These are phyloP conservation scores for Andrena hattorfiana DNA, from an alignment of 2,888 invertebrate genomes.

Conservation along the genomic window DNA sequence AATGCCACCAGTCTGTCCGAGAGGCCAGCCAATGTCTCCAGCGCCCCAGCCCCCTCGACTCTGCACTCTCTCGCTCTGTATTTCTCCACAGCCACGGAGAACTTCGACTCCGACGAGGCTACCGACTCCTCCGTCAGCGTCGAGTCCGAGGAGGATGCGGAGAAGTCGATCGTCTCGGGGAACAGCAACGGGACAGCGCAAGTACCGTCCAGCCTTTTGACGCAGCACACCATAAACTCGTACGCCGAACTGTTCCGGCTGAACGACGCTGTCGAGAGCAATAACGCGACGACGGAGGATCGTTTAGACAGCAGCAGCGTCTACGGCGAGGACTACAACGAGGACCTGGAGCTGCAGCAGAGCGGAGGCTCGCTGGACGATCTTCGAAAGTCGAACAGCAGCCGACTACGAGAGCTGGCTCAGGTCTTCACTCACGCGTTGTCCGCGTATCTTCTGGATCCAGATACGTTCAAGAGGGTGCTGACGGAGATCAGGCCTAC, in stretches of 20 bases:
- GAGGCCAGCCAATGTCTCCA: constrained; percentile 85
- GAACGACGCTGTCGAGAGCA: constrained; percentile 79
- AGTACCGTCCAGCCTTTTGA: constrained; percentile 88
- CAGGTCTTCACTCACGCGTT: constrained; percentile 94
- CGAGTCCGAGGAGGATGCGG: constrained; percentile 39
- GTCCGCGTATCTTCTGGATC: constrained; percentile 93
- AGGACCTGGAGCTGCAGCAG: constrained; percentile 87
- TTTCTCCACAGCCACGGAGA: constrained; percentile 90
- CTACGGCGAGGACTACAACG: constrained; percentile 60
- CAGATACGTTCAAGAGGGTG: constrained; percentile 92
- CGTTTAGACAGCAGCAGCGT: constrained; percentile 29
- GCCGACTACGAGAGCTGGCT: constrained; percentile 90
- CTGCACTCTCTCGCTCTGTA: constrained; percentile 92
- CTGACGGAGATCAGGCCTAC: constrained; percentile 92
- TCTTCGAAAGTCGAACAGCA: constrained; percentile 87
- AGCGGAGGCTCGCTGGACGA: constrained; percentile 88
- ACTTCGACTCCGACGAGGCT: constrained; percentile 80
- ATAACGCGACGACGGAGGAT: constrained; percentile 54
- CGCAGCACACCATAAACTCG: constrained; percentile 89
- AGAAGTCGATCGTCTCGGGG: constrained; percentile 28
- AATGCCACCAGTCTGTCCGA: constrained; percentile 79
- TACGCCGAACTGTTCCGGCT: constrained; percentile 86
- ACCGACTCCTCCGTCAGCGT: constrained; percentile 67
- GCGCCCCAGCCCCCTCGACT: constrained; percentile 91
- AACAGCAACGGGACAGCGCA: constrained; percentile 78